Evolutionary conservation across 1,140 invertebrate species (phyloP).

Genomic region (Tetramorium parvispinum): DNA sequence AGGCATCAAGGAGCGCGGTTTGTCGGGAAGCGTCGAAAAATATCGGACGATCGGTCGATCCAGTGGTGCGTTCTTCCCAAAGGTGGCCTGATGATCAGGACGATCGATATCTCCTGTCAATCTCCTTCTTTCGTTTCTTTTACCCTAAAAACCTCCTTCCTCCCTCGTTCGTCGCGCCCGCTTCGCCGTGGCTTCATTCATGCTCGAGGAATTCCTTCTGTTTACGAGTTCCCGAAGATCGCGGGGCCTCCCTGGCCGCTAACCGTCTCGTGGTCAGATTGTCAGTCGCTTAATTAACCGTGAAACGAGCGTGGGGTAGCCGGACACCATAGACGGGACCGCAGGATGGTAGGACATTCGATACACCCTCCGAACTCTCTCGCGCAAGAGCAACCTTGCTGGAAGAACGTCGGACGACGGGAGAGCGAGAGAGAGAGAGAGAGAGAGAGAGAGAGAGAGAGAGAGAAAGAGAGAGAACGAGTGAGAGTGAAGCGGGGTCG

Average conservation of each 20-base stretch:
- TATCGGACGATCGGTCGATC: slow-evolving; percentile 40
- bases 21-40: slow-evolving; percentile 61
- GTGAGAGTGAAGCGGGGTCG: neutral
- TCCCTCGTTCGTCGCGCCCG: neutral
- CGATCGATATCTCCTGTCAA: slow-evolving; percentile 70
- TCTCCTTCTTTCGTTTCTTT: slow-evolving; percentile 55
- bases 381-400: slow-evolving; percentile 54
- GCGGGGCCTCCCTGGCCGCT: slow-evolving; percentile 77
- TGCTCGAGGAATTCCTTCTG: slow-evolving; percentile 82
- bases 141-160: slow-evolving; percentile 29
- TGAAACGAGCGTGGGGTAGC: slow-evolving; percentile 85
- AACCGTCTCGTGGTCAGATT: slow-evolving; percentile 85
- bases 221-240: slow-evolving; percentile 80
- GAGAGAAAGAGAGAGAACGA: neutral
- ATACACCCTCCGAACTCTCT: slow-evolving; percentile 83
- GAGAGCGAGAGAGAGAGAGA: neutral
- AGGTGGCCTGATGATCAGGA: slow-evolving; percentile 65
- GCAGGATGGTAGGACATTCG: slow-evolving; percentile 83
- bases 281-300: slow-evolving; percentile 85
- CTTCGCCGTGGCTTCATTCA: slow-evolving; percentile 78
- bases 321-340: slow-evolving; percentile 82
- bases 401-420: slow-evolving; percentile 4
- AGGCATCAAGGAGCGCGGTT: slow-evolving; percentile 36
- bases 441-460: neutral
- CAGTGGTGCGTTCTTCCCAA: neutral